phyloP scores from a whole-genome alignment of 2,113 vertebrate genomes.

The Grammomys dolichurus region DNA sequence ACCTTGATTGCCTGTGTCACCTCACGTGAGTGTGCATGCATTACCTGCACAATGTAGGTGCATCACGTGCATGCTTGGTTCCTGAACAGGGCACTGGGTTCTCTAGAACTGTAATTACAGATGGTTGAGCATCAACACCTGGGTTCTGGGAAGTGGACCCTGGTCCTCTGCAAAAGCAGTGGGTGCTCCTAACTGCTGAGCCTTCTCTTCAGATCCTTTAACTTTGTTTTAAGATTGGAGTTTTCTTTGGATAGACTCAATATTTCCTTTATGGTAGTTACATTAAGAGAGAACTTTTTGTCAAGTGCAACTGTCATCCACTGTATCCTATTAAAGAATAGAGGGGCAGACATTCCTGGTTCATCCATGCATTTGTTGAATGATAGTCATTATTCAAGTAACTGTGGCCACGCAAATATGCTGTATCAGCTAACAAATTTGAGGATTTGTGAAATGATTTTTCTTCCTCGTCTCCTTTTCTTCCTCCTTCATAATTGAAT shows the following conservation, averaged over 20 bases:
- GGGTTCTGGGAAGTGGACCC: neutral
- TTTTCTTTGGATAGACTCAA: neutral
- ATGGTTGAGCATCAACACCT: neutral
- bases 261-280: neutral
- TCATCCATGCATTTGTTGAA: neutral
- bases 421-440: neutral
- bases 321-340: neutral
- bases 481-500: neutral
- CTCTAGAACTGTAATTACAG: neutral
- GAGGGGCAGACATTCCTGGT: neutral
- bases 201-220: neutral
- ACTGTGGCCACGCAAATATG: neutral
- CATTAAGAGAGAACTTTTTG: too few species aligned
- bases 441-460: neutral
- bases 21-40: neutral
- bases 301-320: neutral
- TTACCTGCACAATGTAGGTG: neutral
- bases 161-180: neutral
- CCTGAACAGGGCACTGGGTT: neutral
- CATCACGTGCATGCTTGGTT: neutral
- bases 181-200: neutral
- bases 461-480: neutral
- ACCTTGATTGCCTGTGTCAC: neutral
- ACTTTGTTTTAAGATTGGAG: neutral
- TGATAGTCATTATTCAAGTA: neutral